These are phyloP conservation scores for Arvicanthis niloticus DNA, from an alignment of 2,113 vertebrate genomes.

Conservation along the genomic window DNA sequence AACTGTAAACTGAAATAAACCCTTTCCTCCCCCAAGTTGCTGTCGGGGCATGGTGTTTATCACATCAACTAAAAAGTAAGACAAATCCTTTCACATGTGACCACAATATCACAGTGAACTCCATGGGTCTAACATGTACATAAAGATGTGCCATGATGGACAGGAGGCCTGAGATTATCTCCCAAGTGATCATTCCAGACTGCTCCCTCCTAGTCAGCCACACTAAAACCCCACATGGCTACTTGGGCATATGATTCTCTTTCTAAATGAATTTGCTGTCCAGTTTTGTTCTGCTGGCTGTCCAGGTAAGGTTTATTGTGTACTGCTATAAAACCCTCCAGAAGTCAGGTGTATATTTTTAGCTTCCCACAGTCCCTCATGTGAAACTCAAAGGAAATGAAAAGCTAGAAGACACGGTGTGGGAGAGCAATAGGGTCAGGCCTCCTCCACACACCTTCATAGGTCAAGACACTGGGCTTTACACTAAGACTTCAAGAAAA, in stretches of 20 bases:
- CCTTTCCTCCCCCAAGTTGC: not conserved
- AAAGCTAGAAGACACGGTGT: slow-evolving; percentile 30
- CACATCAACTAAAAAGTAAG: not conserved
- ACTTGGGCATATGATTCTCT: slow-evolving; percentile 12
- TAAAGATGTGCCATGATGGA: not conserved
- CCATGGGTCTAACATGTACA: not conserved
- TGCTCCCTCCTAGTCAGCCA: not conserved
- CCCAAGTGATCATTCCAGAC: not conserved
- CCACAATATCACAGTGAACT: fast-evolving
- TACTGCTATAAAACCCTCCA: slow-evolving; percentile 48
- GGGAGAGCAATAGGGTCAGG: slow-evolving; percentile 45
- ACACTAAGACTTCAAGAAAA: slow-evolving; percentile 86
- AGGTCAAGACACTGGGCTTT: slow-evolving; percentile 76
- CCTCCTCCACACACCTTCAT: slow-evolving; percentile 71
- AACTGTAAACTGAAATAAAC: not conserved
- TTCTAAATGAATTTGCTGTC: slow-evolving; percentile 65
- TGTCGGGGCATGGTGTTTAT: not conserved
- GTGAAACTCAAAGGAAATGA: slow-evolving; percentile 68
- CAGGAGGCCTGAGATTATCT: not conserved
- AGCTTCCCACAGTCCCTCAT: slow-evolving; percentile 47
- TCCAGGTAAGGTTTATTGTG: slow-evolving; percentile 66
- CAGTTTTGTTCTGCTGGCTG: slow-evolving; percentile 52
- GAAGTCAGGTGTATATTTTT: slow-evolving; percentile 42
- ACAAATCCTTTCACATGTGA: too few relatives aligned
- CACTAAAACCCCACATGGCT: slow-evolving; percentile 20